Base-by-base conservation (phyloP, 2,888 invertebrate species). In the Trissoscelio sp. region DNA sequence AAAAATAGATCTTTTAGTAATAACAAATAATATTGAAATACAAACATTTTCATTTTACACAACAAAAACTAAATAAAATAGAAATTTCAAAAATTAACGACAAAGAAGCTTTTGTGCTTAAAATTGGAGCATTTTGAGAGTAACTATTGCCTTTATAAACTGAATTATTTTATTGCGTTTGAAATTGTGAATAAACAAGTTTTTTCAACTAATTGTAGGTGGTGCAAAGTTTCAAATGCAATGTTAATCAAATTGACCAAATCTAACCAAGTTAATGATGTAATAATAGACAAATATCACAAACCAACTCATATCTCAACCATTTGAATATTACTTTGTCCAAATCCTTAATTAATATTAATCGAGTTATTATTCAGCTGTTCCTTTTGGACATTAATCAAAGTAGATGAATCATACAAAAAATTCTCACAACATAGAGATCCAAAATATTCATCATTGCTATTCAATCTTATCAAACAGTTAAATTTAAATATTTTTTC, bases 341-440 rank as follows among this genome's bases (percentile, higher is more conserved):
- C 51, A 62, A 73, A 62, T 34, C 42, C 28, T 16, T 31, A 60
- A 73, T 60, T 60, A 62, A 73, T 73, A 62, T 73, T 73, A 62
- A 62, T 72, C 37, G 31, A 16, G 53, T 24, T 60, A 60, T 60
- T 60, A 60, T 62, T 62, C 73, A 39, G 1, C 20, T 18, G n/a
- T 53, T 28, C 22, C 2, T 73, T 73, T 51, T 2, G 37, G 12
- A 12, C 14, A 55, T 53, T 62, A 42, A 53, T 73, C 42, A 42
- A 44, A 42, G 0, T 20, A 3, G n/a, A 48, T 73, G 73, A 73
- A 53, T 73, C 60, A 62, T 44, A n/a, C 16, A 20, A 31, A 57
- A 42, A 53, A 14, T 28, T 22, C 22, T 24, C 28, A 31, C 39
- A 60, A 12, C 5, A 24, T 24, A 20, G 4, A 42, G 7, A 31